phyloP scores from a whole-genome alignment of 2,888 invertebrate species.

The Ethmia dodecea region DNA sequence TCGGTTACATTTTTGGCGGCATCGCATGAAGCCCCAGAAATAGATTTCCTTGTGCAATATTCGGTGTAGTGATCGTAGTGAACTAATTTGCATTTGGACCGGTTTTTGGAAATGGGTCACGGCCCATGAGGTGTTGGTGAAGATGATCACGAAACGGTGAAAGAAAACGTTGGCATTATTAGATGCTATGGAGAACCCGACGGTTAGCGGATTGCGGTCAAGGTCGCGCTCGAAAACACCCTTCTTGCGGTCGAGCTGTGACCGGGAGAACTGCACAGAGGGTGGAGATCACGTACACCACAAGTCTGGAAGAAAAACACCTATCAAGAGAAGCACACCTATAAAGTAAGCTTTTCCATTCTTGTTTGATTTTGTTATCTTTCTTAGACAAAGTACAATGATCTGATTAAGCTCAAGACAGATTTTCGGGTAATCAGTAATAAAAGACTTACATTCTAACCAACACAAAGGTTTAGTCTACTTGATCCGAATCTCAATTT shows the following conservation, averaged over 20 bases:
- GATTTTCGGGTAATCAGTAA: too few relatives aligned
- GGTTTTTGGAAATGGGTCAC: slow-evolving; percentile 32
- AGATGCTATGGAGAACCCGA: slow-evolving; percentile 53
- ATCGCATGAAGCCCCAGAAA: slow-evolving; percentile 67
- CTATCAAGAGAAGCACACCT: slow-evolving; percentile 65
- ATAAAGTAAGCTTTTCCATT: slow-evolving; percentile 71
- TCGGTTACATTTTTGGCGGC: slow-evolving; percentile 67
- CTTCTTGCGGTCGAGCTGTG: slow-evolving; percentile 77
- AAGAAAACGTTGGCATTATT: slow-evolving; percentile 5
- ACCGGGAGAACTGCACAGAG: slow-evolving; percentile 75
- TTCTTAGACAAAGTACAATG: too few relatives aligned
- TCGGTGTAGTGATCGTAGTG: slow-evolving; percentile 31
- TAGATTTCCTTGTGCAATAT: slow-evolving; percentile 72
- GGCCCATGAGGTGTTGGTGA: slow-evolving; percentile 25
- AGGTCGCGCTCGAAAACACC: slow-evolving; percentile 85
- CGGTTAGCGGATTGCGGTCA: slow-evolving; percentile 78
- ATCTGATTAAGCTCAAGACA: too few relatives aligned
- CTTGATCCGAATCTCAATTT: too few relatives aligned
- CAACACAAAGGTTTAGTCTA: too few relatives aligned
- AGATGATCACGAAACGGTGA: slow-evolving; percentile 29
- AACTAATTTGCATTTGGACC: slow-evolving; percentile 37
- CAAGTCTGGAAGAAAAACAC: slow-evolving; percentile 70
- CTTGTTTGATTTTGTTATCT: too few relatives aligned
- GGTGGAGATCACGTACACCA: slow-evolving; percentile 70
- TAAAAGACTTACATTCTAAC: too few relatives aligned